These are phyloP conservation scores for Gerris lacustris DNA, from an alignment of 2,888 invertebrate genomes.

Conservation along the genomic window DNA sequence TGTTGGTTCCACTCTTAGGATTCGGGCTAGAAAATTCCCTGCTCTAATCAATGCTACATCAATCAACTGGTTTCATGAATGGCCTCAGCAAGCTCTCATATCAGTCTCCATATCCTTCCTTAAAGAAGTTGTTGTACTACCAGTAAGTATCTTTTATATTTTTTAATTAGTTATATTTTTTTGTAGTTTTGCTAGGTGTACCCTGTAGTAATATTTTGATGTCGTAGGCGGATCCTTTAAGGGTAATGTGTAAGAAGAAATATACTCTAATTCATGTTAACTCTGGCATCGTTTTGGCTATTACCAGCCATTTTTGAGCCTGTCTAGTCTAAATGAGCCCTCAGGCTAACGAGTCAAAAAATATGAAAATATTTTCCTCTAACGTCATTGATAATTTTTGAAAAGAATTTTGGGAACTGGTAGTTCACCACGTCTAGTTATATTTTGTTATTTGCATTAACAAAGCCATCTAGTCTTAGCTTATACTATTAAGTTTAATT, in stretches of 20 bases:
- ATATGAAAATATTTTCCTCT: not conserved
- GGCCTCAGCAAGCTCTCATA: constrained; percentile 93
- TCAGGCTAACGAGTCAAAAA: too few relatives aligned
- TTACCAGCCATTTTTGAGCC: too few relatives aligned
- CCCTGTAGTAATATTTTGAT: too few relatives aligned
- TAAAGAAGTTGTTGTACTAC: constrained; percentile 62
- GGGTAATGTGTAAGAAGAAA: too few relatives aligned
- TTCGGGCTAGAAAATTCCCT: constrained; percentile 88
- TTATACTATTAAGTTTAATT: too few relatives aligned
- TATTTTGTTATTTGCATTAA: not conserved
- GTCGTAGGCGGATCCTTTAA: too few relatives aligned
- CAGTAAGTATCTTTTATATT: constrained; percentile 43
- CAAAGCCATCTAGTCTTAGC: too few relatives aligned
- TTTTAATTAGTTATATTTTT: not conserved
- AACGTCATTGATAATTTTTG: not conserved
- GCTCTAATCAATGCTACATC: constrained; percentile 89
- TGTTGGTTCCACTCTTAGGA: constrained; percentile 83
- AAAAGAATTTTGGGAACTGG: too few relatives aligned
- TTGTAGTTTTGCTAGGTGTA: too few relatives aligned
- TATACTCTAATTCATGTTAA: too few relatives aligned
- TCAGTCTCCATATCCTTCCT: constrained; percentile 85
- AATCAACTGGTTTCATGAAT: constrained; percentile 97
- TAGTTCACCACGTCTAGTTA: too few relatives aligned
- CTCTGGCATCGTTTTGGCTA: too few relatives aligned
- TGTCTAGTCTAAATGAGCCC: not conserved